Conservation (phyloP, 2,888 invertebrate genomes). For the Netelia virgata region DNA sequence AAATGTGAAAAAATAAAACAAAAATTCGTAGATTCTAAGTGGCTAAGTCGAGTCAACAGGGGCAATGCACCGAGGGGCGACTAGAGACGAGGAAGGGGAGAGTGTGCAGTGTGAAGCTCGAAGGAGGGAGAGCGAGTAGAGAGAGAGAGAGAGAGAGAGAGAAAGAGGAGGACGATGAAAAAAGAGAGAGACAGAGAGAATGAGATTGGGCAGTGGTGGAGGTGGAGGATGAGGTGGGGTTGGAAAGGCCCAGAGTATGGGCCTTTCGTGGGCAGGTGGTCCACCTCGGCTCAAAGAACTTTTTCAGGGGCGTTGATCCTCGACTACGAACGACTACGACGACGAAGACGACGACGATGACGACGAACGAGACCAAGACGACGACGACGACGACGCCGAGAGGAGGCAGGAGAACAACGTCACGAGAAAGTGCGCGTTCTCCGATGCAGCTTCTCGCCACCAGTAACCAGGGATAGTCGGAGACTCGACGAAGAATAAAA, state of each 20-base stretch:
- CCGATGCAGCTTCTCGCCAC: conserved; percentile 53
- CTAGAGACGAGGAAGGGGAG: conserved; percentile 72
- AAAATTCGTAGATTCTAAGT: conserved; percentile 76
- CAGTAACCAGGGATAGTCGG: conserved; percentile 54
- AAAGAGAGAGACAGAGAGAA: conserved; percentile 12
- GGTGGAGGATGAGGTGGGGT: conserved; percentile 75
- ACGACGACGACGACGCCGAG: conserved; percentile 63
- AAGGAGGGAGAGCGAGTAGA: conserved; percentile 16
- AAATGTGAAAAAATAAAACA: neutral
- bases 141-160: conserved; percentile 26
- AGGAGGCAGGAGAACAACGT: conserved; percentile 2
- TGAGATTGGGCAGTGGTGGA: conserved; percentile 39
- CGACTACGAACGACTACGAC: conserved; percentile 62
- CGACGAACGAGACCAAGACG: conserved; percentile 44
- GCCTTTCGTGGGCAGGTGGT: conserved; percentile 83
- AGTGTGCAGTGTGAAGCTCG: conserved; percentile 5
- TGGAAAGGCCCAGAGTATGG: conserved; percentile 70
- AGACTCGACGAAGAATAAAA: conserved; percentile 65
- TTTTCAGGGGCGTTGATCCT: conserved; percentile 82
- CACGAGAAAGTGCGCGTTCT: conserved; percentile 45
- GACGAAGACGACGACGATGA: conserved; percentile 64
- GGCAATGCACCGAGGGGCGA: conserved; percentile 79
- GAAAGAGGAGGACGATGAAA: conserved; percentile 18
- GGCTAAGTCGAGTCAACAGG: conserved; percentile 81
- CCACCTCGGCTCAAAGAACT: conserved; percentile 82